Percentiles rank a stretch among this genome's conserved stretches.
phyloP scores from a whole-genome alignment of 2,797 vertebrate species.

The Crocodylus rhombifer region DNA sequence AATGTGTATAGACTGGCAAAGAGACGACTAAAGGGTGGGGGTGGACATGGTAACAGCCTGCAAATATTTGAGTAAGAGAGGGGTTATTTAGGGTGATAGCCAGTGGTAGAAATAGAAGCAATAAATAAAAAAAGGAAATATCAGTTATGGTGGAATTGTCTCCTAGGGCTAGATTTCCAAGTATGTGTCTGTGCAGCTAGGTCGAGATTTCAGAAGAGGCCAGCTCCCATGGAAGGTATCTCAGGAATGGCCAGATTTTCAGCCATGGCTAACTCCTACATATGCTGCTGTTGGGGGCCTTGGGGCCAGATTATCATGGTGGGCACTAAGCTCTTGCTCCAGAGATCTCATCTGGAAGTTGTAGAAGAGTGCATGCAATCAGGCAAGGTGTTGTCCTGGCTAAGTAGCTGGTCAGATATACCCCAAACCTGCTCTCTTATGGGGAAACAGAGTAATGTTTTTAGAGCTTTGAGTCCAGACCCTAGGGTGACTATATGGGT shows the following conservation, averaged over 20 bases:
- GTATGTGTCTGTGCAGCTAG: too few species aligned
- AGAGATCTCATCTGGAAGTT: too few species aligned
- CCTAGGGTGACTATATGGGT: too few species aligned
- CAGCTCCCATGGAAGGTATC: neutral
- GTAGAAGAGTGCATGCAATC: too few species aligned
- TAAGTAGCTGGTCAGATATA: too few species aligned
- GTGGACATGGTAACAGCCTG: constrained; percentile 66
- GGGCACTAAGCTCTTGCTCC: neutral
- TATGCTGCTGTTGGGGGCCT: neutral
- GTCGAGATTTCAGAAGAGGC: neutral
- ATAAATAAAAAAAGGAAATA: neutral
- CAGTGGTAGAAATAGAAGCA: constrained; percentile 33
- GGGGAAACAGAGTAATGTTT: too few species aligned
- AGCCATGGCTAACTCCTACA: too few species aligned
- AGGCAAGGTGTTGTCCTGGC: too few species aligned
- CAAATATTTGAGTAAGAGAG: constrained; percentile 65
- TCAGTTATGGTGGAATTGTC: neutral
- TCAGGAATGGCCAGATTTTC: neutral
- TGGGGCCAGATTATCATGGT: neutral
- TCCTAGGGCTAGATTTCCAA: neutral
- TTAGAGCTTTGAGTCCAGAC: too few species aligned
- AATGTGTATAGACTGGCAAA: neutral
- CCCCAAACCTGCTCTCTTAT: too few species aligned
- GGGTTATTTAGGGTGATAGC: neutral
- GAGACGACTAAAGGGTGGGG: neutral